A percentile compares a stretch with the other conserved stretches of the same genome.
Evolutionary conservation across 1,140 invertebrate genomes (phyloP).

Genomic region (Drosophila oshimai): DNA sequence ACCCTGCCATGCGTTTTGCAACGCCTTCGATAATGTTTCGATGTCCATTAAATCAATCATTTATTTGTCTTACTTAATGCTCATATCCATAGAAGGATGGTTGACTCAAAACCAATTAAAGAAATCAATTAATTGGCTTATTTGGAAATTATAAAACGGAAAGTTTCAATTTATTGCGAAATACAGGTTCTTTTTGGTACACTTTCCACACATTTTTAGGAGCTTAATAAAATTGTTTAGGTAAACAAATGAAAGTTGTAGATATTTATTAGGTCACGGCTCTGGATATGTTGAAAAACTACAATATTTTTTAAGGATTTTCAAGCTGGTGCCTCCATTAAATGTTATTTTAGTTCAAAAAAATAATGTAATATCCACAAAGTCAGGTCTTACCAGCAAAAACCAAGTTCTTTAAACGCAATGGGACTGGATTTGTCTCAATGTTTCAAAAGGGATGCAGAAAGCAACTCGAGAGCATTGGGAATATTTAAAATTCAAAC

Average conservation of each 20-base stretch:
- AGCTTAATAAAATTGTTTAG: too few relatives aligned
- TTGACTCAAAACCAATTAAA: conserved; percentile 1
- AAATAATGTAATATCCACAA: neutral
- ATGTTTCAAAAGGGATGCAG: neutral
- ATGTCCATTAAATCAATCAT: conserved; percentile 74
- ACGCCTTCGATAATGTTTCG: conserved; percentile 65
- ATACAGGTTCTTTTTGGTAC: neutral
- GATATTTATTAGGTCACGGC: too few relatives aligned
- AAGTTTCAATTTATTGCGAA: neutral
- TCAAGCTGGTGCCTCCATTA: too few relatives aligned
- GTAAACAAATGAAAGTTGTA: too few relatives aligned
- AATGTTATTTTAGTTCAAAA: neutral
- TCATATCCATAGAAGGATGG: conserved; percentile 11
- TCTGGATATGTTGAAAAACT: too few relatives aligned
- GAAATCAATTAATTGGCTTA: neutral
- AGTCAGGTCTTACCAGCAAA: too few relatives aligned
- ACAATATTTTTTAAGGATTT: too few relatives aligned
- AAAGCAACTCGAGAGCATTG: conserved; percentile 3
- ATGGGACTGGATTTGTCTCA: neutral
- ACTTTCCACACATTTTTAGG: too few relatives aligned
- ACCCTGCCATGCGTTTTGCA: conserved; percentile 50
- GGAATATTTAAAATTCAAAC: conserved; percentile 35
- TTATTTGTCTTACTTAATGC: conserved; percentile 42
- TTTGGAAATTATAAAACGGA: neutral
- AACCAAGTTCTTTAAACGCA: neutral